These are phyloP conservation scores for Osmerus mordax DNA, from an alignment of 2,113 vertebrate genomes.

Conservation along the genomic window DNA sequence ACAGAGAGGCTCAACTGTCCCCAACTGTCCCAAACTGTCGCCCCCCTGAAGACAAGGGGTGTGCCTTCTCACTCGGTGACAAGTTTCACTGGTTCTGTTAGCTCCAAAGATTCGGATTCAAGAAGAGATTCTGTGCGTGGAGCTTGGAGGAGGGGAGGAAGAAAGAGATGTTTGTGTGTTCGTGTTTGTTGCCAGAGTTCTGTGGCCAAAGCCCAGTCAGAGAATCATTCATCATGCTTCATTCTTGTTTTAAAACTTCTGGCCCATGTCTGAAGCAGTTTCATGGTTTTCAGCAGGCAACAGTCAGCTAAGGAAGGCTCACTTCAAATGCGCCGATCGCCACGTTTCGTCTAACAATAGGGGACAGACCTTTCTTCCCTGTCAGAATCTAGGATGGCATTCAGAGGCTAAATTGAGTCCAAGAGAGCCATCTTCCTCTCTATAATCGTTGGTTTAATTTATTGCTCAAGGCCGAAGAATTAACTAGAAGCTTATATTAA, in stretches of 20 bases:
- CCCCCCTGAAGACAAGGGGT: too few relatives aligned
- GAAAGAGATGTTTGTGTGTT: neutral
- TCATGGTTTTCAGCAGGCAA: neutral
- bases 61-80: too few relatives aligned
- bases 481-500: neutral
- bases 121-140: too few relatives aligned
- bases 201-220: slow-evolving; percentile 22
- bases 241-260: slow-evolving; percentile 14
- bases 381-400: neutral
- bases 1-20: slow-evolving; percentile 6
- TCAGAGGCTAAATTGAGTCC: neutral
- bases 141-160: too few relatives aligned
- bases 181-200: slow-evolving; percentile 5
- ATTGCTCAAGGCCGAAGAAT: slow-evolving; percentile 3
- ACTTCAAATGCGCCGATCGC: neutral
- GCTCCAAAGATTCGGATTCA: too few relatives aligned
- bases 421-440: neutral
- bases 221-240: slow-evolving; percentile 32
- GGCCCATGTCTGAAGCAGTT: slow-evolving; percentile 8
- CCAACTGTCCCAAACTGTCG: too few relatives aligned
- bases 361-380: neutral
- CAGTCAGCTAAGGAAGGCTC: neutral
- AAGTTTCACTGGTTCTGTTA: too few relatives aligned
- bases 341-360: neutral
- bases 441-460: neutral